These are phyloP conservation scores for Chymomyza caudatula DNA, from an alignment of 2,888 invertebrate genomes.

Conservation along the genomic window DNA sequence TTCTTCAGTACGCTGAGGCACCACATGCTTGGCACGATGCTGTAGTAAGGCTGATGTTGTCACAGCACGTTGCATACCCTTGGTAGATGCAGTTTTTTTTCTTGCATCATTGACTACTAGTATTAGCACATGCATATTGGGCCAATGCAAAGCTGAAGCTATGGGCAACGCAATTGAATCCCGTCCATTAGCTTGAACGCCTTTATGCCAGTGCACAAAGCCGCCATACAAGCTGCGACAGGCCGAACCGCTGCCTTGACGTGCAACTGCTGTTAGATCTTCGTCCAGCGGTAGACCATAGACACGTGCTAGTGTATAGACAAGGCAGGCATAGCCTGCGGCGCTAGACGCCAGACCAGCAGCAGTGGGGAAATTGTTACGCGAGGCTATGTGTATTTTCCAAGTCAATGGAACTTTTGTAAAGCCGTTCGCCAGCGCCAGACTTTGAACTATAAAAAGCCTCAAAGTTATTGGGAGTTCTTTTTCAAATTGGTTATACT, in stretches of 20 bases:
- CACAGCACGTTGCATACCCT: slow-evolving; percentile 90
- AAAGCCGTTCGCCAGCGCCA: slow-evolving; percentile 60
- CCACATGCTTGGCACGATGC: slow-evolving; percentile 84
- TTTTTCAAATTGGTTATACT: slow-evolving; percentile 59
- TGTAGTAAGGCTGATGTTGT: slow-evolving; percentile 90
- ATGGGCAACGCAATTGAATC: slow-evolving; percentile 90
- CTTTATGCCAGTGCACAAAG: slow-evolving; percentile 95
- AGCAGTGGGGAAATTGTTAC: slow-evolving; percentile 99
- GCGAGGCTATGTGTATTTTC: slow-evolving; percentile 90
- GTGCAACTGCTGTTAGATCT: slow-evolving; percentile 87
- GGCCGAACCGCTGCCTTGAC: slow-evolving; percentile 96
- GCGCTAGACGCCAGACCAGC: slow-evolving; percentile 99
- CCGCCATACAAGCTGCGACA: slow-evolving; percentile 96
- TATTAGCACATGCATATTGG: slow-evolving; percentile 91
- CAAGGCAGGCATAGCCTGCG: slow-evolving; percentile 97
- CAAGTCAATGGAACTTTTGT: slow-evolving; percentile 79
- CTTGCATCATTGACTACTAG: slow-evolving; percentile 90
- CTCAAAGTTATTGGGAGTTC: neutral
- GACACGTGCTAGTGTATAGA: slow-evolving; percentile 86
- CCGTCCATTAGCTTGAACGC: slow-evolving; percentile 81
- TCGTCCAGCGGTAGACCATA: slow-evolving; percentile 86
- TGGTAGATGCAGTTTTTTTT: slow-evolving; percentile 92
- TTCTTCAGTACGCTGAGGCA: slow-evolving; percentile 84
- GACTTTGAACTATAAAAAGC: slow-evolving; percentile 58
- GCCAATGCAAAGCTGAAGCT: slow-evolving; percentile 88